phyloP scores from a whole-genome alignment of 2,888 invertebrate species.

The Agrotis exclamationis region DNA sequence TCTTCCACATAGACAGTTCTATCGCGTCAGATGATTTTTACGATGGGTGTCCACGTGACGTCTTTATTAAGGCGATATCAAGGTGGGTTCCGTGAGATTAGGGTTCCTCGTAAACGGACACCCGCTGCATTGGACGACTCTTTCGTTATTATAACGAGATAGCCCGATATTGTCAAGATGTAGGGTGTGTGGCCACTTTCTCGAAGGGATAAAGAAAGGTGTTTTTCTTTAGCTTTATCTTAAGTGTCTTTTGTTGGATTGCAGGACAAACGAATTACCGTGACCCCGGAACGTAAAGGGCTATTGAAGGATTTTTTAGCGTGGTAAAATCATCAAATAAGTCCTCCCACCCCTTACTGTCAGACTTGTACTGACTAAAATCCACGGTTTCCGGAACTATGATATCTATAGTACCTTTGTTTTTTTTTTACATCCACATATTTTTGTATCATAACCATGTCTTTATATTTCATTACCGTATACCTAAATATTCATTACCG shows the following conservation, averaged over 20 bases:
- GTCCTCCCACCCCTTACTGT: too few relatives aligned
- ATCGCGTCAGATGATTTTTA: slow-evolving; percentile 73
- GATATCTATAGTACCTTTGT: too few relatives aligned
- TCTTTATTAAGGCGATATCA: slow-evolving; percentile 79
- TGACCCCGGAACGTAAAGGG: too few relatives aligned
- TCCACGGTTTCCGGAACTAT: too few relatives aligned
- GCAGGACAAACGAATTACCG: too few relatives aligned
- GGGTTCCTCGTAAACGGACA: slow-evolving; percentile 82
- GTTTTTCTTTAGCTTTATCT: background rate
- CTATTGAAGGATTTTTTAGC: too few relatives aligned
- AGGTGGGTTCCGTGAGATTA: slow-evolving; percentile 81
- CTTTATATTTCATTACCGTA: too few relatives aligned
- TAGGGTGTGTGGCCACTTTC: background rate
- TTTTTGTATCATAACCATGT: too few relatives aligned
- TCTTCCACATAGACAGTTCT: slow-evolving; percentile 27
- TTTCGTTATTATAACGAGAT: slow-evolving; percentile 58
- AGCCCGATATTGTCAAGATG: slow-evolving; percentile 39
- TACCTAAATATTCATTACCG: too few relatives aligned
- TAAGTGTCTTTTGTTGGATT: background rate
- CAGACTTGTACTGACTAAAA: too few relatives aligned
- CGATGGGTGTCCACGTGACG: slow-evolving; percentile 77
- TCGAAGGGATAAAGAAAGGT: background rate
- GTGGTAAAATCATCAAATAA: too few relatives aligned
- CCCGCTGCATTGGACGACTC: slow-evolving; percentile 74
- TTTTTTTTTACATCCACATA: too few relatives aligned